Conservation (phyloP, 2,797 vertebrate genomes). For the Borostomias antarcticus region DNA sequence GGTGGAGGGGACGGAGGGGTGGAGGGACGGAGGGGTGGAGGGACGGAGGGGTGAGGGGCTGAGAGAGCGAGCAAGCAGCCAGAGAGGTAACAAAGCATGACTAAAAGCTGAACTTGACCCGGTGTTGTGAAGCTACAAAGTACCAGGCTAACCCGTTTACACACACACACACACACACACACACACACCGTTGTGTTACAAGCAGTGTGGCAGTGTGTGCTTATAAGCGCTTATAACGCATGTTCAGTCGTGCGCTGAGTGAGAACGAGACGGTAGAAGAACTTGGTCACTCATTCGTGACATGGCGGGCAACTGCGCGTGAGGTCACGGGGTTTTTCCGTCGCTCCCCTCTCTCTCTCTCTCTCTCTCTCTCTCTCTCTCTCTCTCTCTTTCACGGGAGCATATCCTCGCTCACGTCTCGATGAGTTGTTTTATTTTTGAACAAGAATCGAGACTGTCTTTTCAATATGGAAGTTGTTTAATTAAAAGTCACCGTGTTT, state of each 20-base stretch:
- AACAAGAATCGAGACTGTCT: neutral
- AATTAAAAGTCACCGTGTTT: too few relatives aligned
- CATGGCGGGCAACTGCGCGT: slow-evolving; percentile 48
- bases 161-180: slow-evolving; percentile 12
- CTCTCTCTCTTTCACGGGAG: neutral
- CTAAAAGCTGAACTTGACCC: slow-evolving; percentile 73
- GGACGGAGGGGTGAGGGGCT: slow-evolving; percentile 21
- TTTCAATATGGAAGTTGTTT: too few relatives aligned
- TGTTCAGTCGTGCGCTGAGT: neutral
- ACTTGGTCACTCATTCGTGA: slow-evolving; percentile 63
- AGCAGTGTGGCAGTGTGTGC: neutral
- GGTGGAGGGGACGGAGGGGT: slow-evolving; percentile 25
- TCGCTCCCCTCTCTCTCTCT: slow-evolving; percentile 2
- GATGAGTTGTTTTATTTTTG: too few relatives aligned
- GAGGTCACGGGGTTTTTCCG: slow-evolving; percentile 38
- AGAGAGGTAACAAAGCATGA: slow-evolving; percentile 65
- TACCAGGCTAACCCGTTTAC: slow-evolving; percentile 43
- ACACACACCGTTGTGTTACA: too few relatives aligned
- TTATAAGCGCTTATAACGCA: neutral
- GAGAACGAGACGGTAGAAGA: slow-evolving; percentile 17
- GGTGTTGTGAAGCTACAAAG: slow-evolving; percentile 38
- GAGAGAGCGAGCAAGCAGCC: slow-evolving; percentile 26
- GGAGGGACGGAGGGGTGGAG: slow-evolving; percentile 13
- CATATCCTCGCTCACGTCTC: too few relatives aligned
- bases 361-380: neutral